Conservation (phyloP, 92 coral and sea anemone genomes). For the Parazoanthus darwini region DNA sequence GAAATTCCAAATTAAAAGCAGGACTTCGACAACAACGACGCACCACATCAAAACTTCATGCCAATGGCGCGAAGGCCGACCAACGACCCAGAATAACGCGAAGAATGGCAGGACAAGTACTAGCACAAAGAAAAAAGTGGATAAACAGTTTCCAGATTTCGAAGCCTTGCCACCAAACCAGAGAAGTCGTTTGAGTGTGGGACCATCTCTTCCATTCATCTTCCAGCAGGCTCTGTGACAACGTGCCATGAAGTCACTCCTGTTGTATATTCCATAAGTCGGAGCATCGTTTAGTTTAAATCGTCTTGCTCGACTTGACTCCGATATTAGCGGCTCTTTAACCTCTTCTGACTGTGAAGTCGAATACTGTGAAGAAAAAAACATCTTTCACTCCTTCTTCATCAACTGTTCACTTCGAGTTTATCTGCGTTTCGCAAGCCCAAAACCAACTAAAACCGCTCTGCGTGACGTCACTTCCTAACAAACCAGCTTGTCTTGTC, state of each 20-base stretch:
- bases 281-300: constrained; percentile 38
- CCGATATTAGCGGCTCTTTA: constrained; percentile 9
- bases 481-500: constrained; percentile 5
- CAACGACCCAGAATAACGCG: constrained; percentile 14
- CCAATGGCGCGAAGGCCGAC: constrained; percentile 23
- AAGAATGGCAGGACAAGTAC: constrained; percentile 25
- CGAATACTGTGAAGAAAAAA: constrained; percentile 40
- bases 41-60: constrained; percentile 43
- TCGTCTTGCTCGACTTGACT: constrained; percentile 26
- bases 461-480: constrained; percentile 19
- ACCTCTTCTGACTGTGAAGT: constrained; percentile 38
- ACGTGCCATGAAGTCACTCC: constrained; percentile 43
- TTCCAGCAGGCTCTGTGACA: constrained; percentile 34
- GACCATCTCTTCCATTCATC: constrained; percentile 33
- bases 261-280: constrained; percentile 39
- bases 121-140: constrained; percentile 25
- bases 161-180: constrained; percentile 44
- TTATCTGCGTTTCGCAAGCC: not conserved
- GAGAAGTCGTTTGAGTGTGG: constrained; percentile 26
- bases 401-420: not conserved
- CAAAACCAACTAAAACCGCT: not conserved
- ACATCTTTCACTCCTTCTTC: constrained; percentile 19
- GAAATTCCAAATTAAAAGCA: constrained; percentile 32
- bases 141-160: constrained; percentile 33
- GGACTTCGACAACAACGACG: constrained; percentile 18